Percentiles rank a stretch among this genome's conserved stretches.
Evolutionary conservation across 2,113 vertebrate genomes (phyloP).

Genomic region (Chloebia gouldiae): DNA sequence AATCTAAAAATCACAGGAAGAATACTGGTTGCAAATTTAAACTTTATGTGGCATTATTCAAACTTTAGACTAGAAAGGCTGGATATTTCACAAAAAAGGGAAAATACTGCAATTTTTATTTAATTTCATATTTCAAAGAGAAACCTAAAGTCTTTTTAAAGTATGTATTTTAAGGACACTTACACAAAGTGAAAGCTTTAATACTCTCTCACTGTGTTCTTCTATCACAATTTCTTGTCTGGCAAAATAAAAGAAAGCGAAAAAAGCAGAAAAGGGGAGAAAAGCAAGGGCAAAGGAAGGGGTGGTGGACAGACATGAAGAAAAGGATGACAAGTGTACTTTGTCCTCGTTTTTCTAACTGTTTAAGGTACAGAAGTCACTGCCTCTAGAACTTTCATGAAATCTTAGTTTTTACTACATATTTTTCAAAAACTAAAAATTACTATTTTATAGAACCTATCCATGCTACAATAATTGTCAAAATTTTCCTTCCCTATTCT

Average conservation of each 20-base stretch:
- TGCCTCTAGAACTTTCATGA: neutral
- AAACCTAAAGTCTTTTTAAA: neutral
- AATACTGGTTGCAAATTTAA: neutral
- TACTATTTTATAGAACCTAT: neutral
- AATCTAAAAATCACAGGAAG: neutral
- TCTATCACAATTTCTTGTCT: neutral
- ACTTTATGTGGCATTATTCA: neutral
- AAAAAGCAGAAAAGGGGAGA: neutral
- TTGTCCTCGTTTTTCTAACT: neutral
- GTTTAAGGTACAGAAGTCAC: neutral
- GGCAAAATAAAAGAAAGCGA: neutral
- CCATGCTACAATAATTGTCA: neutral
- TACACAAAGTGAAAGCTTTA: neutral
- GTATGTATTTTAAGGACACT: neutral
- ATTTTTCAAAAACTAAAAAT: neutral
- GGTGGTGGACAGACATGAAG: too few species aligned
- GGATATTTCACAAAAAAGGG: neutral
- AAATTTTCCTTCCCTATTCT: neutral
- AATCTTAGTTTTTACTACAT: neutral
- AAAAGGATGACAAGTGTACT: neutral
- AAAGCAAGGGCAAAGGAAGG: neutral
- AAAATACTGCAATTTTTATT: neutral
- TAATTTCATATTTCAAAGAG: neutral
- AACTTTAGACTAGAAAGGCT: neutral
- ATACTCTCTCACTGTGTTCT: neutral